phyloP scores from a whole-genome alignment of 2,888 invertebrate genomes.

The Callyntrura sp. region DNA sequence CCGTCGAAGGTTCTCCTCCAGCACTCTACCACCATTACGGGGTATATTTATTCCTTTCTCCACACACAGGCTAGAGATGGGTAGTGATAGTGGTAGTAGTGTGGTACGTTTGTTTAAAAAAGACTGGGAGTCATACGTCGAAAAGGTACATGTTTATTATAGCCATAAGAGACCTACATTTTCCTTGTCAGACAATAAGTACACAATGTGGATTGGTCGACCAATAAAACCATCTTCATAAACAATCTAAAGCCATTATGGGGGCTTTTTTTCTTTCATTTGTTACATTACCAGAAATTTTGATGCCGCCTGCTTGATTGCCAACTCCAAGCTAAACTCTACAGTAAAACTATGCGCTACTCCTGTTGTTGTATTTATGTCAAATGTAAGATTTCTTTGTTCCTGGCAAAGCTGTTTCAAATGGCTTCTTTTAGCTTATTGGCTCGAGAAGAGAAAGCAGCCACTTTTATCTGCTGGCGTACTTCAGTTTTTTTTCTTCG shows the following conservation, averaged over 20 bases:
- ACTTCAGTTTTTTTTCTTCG: background rate
- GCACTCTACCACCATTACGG: background rate
- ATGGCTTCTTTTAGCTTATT: slow-evolving; percentile 45
- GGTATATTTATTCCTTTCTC: slow-evolving; percentile 12
- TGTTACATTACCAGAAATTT: slow-evolving; percentile 62
- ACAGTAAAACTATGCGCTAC: slow-evolving; percentile 27
- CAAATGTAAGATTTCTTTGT: slow-evolving; percentile 29
- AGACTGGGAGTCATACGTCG: background rate
- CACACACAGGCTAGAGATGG: background rate
- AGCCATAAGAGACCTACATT: slow-evolving; percentile 72
- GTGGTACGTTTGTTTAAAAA: background rate
- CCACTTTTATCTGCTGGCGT: background rate
- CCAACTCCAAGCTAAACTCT: slow-evolving; percentile 11
- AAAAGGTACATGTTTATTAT: slow-evolving; percentile 40
- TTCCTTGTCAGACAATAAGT: slow-evolving; percentile 68
- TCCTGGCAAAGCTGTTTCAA: slow-evolving; percentile 42
- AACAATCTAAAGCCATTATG: slow-evolving; percentile 82
- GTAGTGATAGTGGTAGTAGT: too few species aligned
- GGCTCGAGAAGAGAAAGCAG: background rate
- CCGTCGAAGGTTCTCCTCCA: slow-evolving; percentile 12
- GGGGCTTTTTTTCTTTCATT: slow-evolving; percentile 65
- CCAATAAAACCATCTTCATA: slow-evolving; percentile 84
- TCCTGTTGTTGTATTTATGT: slow-evolving; percentile 54
- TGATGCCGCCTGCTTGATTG: slow-evolving; percentile 46
- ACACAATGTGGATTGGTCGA: slow-evolving; percentile 73